phyloP scores from a whole-genome alignment of 2,888 invertebrate species.

The Euplexia lucipara region DNA sequence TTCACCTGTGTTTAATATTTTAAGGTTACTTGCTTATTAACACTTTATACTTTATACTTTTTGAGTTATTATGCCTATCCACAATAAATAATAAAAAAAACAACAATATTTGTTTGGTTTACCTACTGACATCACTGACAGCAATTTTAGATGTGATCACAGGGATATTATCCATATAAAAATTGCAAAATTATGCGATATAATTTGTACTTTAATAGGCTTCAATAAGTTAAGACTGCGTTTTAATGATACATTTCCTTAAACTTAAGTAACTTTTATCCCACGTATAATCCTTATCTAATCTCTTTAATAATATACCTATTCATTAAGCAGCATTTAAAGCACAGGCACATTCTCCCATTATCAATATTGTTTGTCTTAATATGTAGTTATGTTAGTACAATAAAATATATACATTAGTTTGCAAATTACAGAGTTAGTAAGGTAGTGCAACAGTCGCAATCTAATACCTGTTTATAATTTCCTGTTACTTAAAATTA shows the following conservation, averaged over 20 bases:
- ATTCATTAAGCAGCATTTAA: background rate
- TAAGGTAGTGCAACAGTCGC: conserved; percentile 23
- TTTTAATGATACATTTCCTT: conserved; percentile 6
- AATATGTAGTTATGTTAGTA: conserved; percentile 10
- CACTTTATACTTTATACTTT: too few relatives aligned
- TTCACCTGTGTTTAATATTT: too few relatives aligned
- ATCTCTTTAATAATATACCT: background rate
- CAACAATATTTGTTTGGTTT: background rate
- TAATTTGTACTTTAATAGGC: background rate
- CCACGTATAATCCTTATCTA: conserved; percentile 1
- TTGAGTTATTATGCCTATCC: background rate
- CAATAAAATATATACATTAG: conserved; percentile 6
- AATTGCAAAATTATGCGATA: background rate
- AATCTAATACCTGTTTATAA: background rate
- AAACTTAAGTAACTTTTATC: background rate
- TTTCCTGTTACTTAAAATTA: background rate
- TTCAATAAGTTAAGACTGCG: background rate
- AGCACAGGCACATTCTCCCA: conserved; percentile 23
- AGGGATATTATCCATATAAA: background rate
- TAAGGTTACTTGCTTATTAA: too few relatives aligned
- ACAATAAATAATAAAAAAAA: background rate
- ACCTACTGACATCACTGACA: background rate
- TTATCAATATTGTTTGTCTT: background rate
- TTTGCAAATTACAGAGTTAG: conserved; percentile 17
- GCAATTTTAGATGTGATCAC: background rate